Conservation (phyloP, 2,797 vertebrate species). For the Gephyroberyx darwinii region DNA sequence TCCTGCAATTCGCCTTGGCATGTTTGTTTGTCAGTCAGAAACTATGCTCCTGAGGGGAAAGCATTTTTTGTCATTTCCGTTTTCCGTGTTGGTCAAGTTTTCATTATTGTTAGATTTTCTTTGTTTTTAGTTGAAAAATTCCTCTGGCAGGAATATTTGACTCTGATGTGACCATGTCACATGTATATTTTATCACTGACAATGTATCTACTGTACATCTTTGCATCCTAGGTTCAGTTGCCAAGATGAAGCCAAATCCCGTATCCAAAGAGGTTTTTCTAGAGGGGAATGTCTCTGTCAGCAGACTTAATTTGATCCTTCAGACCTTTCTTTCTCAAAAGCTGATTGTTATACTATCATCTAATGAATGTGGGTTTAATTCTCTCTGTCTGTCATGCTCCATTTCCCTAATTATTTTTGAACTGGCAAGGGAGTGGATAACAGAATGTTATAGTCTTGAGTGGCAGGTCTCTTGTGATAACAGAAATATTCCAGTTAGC, state of each 20-base stretch:
- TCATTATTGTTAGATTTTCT: conserved; percentile 2
- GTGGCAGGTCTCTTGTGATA: conserved; percentile 10
- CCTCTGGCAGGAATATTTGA: background rate
- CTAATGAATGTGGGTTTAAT: conserved; percentile 9
- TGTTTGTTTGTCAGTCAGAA: conserved; percentile 22
- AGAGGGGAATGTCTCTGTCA: background rate
- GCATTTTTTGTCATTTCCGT: conserved; percentile 10
- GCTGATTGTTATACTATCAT: background rate
- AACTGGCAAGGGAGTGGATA: conserved; percentile 9
- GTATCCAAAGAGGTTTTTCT: background rate
- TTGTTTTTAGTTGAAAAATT: background rate
- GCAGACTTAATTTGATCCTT: conserved; percentile 21
- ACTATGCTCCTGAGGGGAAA: conserved; percentile 5
- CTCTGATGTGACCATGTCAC: background rate
- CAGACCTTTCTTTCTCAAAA: background rate
- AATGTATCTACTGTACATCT: background rate
- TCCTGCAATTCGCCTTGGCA: conserved; percentile 14
- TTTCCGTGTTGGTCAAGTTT: background rate
- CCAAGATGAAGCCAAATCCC: background rate
- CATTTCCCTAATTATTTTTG: conserved; percentile 13
- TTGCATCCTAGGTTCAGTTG: background rate
- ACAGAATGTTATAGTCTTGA: background rate
- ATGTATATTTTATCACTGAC: background rate
- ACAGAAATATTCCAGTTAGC: conserved; percentile 8
- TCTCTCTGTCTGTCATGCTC: background rate